Percentiles rank a stretch among this genome's conserved stretches.
phyloP scores from a whole-genome alignment of 2,797 vertebrate species.

The Enteromius treurensis region DNA sequence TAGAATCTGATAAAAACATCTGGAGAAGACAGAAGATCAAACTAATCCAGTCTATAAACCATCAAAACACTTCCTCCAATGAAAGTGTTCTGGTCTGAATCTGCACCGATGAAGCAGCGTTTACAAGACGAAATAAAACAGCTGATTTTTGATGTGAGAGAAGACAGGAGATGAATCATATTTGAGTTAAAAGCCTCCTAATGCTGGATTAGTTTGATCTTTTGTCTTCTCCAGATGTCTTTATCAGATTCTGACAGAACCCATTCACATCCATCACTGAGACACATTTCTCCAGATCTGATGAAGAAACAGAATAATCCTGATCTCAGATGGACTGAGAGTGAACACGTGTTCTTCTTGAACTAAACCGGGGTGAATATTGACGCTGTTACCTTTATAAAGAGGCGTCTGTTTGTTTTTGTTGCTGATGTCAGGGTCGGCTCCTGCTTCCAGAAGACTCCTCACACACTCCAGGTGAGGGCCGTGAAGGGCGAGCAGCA shows the following conservation, averaged over 20 bases:
- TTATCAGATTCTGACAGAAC: no score
- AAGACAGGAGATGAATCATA: background rate
- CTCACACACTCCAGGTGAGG: conserved; percentile 85
- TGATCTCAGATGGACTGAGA: no score
- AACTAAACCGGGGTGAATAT: background rate
- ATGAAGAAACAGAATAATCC: no score
- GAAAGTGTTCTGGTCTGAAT: background rate
- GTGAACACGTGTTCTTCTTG: background rate
- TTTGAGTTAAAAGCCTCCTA: no score
- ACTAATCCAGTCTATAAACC: no score
- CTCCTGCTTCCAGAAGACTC: conserved; percentile 86
- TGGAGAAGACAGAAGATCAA: background rate
- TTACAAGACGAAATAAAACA: no score
- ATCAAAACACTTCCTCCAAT: no score
- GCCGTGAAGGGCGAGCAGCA: conserved; percentile 86
- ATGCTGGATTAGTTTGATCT: no score
- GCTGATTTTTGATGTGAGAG: background rate
- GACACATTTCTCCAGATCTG: background rate
- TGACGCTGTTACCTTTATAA: conserved; percentile 84
- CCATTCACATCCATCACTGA: background rate
- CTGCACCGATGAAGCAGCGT: no score
- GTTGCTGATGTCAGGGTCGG: conserved; percentile 92
- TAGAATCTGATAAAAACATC: background rate
- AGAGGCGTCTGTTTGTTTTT: conserved; percentile 93
- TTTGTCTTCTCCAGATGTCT: background rate